These are phyloP conservation scores for Petromus typicus DNA, from an alignment of 2,113 vertebrate genomes.

Conservation along the genomic window DNA sequence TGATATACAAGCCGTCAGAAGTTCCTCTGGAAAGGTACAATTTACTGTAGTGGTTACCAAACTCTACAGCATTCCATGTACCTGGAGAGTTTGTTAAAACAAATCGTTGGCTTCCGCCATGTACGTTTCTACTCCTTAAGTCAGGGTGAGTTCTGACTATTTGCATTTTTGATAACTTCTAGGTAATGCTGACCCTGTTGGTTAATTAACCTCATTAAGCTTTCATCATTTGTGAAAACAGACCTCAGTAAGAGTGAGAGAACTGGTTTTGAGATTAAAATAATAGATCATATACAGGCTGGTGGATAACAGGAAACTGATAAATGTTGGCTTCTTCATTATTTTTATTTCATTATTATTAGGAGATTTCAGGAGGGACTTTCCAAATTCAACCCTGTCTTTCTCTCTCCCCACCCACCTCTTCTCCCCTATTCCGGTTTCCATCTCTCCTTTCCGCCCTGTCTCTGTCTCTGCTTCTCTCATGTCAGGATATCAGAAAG, in stretches of 20 bases:
- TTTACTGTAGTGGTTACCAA: neutral
- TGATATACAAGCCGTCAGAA: neutral
- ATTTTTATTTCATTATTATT: neutral
- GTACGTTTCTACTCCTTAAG: neutral
- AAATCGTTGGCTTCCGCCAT: neutral
- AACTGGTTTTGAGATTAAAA: neutral
- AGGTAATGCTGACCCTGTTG: neutral
- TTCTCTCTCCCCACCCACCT: neutral
- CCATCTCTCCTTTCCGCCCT: neutral
- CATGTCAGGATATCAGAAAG: slow-evolving; percentile 19
- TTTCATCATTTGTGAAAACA: neutral
- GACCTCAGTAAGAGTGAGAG: neutral
- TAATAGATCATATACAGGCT: neutral
- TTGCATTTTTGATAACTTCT: neutral
- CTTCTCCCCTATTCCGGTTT: accelerated
- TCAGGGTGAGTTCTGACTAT: neutral
- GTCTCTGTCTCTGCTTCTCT: neutral
- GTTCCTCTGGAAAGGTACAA: neutral
- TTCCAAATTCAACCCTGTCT: neutral
- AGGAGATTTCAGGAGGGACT: neutral
- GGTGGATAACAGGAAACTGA: neutral
- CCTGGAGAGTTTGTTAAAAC: neutral
- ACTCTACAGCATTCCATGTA: neutral
- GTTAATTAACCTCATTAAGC: neutral
- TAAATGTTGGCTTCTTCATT: neutral